These are phyloP conservation scores for Brachionus calyciflorus DNA, from an alignment of 1,140 invertebrate genomes.

Conservation along the genomic window DNA sequence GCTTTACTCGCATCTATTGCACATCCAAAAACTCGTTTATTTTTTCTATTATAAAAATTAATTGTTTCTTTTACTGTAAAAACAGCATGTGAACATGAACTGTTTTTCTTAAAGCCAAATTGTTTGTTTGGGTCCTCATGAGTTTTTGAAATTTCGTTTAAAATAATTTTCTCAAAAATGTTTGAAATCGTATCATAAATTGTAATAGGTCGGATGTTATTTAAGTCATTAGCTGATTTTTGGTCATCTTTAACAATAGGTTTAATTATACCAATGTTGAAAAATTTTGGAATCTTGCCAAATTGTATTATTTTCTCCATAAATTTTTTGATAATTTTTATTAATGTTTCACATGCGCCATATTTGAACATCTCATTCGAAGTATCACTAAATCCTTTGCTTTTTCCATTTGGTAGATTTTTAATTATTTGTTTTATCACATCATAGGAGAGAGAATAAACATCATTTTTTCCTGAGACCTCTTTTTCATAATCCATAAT, in stretches of 20 bases:
- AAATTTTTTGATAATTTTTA: not conserved
- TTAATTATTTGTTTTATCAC: not conserved
- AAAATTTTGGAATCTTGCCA: not conserved
- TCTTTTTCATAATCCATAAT: not conserved
- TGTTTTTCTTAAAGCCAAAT: not conserved
- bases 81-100: not conserved
- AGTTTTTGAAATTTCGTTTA: not conserved
- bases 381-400: not conserved
- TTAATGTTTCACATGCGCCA: not conserved
- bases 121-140: not conserved
- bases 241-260: not conserved
- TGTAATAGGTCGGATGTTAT: not conserved
- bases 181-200: conserved; percentile 1
- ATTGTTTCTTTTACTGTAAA: too few species aligned
- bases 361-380: conserved; percentile 20
- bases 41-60: too few species aligned
- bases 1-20: too few species aligned
- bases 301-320: not conserved
- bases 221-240: not conserved
- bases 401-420: not conserved
- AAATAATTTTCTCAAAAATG: not conserved
- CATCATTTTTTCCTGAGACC: not conserved
- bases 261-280: conserved; percentile 2
- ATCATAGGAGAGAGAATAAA: not conserved
- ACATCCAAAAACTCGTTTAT: too few species aligned